phyloP scores from a whole-genome alignment of 2,797 vertebrate genomes.

The Gambusia yucatana region DNA sequence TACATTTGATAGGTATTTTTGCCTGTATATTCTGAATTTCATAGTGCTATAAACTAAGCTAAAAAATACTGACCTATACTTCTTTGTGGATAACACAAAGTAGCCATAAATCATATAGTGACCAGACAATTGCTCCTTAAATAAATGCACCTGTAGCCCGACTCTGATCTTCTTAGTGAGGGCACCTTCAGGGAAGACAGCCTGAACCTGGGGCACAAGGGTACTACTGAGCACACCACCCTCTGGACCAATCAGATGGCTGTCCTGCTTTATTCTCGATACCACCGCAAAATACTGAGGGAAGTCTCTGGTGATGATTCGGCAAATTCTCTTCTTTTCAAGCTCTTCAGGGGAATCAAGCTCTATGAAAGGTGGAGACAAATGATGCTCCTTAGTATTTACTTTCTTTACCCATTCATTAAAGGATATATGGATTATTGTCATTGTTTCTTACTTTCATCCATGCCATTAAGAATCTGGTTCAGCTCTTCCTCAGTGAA shows the following conservation, averaged over 20 bases:
- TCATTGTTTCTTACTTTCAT: conserved; percentile 87
- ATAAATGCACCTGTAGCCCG: conserved; percentile 90
- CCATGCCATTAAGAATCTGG: conserved; percentile 97
- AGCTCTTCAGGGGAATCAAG: conserved; percentile 94
- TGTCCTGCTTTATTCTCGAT: conserved; percentile 96
- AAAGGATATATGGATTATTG: not conserved
- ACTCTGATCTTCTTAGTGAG: conserved; percentile 96
- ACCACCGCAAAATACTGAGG: conserved; percentile 98
- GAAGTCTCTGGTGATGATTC: conserved; percentile 96
- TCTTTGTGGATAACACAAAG: not conserved
- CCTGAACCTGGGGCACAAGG: conserved; percentile 93
- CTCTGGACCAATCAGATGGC: conserved; percentile 94
- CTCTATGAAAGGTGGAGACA: conserved; percentile 74
- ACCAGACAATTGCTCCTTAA: not conserved
- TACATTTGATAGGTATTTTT: not conserved
- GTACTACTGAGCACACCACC: conserved; percentile 95
- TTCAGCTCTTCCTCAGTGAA: conserved; percentile 96
- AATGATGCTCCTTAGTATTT: conserved; percentile 4
- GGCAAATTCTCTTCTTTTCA: conserved; percentile 96
- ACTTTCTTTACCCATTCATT: not conserved
- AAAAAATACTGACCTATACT: not conserved
- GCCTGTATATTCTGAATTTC: not conserved
- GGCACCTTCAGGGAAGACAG: conserved; percentile 95
- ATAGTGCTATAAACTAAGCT: not conserved
- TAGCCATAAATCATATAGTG: not conserved